phyloP scores from a whole-genome alignment of 2,888 invertebrate genomes.

The Smittia aterrima region DNA sequence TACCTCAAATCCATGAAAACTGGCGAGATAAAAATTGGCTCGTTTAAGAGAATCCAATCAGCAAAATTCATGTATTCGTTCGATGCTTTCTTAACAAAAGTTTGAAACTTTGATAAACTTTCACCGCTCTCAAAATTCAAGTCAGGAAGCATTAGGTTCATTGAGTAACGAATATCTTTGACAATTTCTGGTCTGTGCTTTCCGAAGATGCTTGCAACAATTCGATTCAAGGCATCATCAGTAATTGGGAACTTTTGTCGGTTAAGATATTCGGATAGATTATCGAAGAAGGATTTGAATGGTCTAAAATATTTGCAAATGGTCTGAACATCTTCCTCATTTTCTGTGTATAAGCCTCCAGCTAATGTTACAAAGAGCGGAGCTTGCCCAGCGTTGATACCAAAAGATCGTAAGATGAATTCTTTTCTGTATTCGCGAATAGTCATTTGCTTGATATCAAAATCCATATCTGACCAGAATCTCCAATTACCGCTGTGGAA shows the following conservation, averaged over 20 bases:
- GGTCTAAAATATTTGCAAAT: neutral
- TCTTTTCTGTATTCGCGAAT: neutral
- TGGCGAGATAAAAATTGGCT: neutral
- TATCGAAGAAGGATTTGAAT: neutral
- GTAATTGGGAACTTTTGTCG: neutral
- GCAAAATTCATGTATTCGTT: neutral
- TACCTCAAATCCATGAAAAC: neutral
- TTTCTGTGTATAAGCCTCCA: neutral
- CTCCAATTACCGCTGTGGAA: neutral
- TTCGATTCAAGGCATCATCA: neutral
- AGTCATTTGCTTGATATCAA: neutral
- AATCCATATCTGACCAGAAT: neutral
- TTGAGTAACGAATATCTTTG: neutral
- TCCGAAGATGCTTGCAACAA: neutral
- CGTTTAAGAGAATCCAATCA: neutral
- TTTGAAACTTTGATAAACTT: too few relatives aligned
- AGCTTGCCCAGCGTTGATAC: neutral
- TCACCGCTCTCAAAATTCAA: neutral
- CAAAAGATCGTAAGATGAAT: neutral
- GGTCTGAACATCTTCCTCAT: neutral
- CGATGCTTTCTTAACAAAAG: neutral
- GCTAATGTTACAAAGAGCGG: neutral
- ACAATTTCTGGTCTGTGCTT: neutral
- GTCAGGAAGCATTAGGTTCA: neutral
- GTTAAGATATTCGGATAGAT: neutral